Base-by-base conservation (phyloP, 2,113 vertebrate genomes). In the Canis aureus region DNA sequence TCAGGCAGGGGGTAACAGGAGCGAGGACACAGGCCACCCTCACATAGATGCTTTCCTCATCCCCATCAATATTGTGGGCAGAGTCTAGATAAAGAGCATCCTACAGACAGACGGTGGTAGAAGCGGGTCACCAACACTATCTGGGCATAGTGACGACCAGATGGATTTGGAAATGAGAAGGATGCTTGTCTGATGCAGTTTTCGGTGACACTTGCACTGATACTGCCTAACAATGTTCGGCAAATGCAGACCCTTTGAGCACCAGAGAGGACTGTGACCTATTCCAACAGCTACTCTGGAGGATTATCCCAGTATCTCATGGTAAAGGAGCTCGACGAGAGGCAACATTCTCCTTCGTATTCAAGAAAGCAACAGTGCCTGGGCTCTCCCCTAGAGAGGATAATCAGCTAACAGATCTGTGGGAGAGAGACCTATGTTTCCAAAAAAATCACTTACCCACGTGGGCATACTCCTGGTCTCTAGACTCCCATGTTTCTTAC, bases 11-110 rank as follows among this genome's bases (percentile, higher is more conserved):
- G 55, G 51, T 22, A 57, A 23, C 29, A 73, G 29, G 23, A 35
- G 3, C 38, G 3, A 35, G 13, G 16, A 7, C 0, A 0, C 11
- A 13, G 11, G 9, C 17, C 9, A 53, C 0, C 9, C 32, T 35
- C 19, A 17, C 2, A 11, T 11, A 12, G 3, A 7, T n/a, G 0
- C 8, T 87, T 9, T 60, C 7, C 32, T 73, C 17, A 29, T 1
- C n/a, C 11, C 3, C 11, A 2, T 10, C 17, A 43, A 11, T 1
- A 4, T 3, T 49, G 23, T n/a, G 20, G 35, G 4, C 53, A 32
- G 5, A 25, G 12, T 7, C 35, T 51, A 84, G 11, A 51, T 29
- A 83, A 82, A 55, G 20, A 15, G 8, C 3, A 38, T 62, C 55
- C 57, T 23, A 11, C n/a, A 55, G 38, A 13, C 3, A n/a, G 23